Conservation (phyloP, 2,797 vertebrate genomes). For the Catharus ustulatus region DNA sequence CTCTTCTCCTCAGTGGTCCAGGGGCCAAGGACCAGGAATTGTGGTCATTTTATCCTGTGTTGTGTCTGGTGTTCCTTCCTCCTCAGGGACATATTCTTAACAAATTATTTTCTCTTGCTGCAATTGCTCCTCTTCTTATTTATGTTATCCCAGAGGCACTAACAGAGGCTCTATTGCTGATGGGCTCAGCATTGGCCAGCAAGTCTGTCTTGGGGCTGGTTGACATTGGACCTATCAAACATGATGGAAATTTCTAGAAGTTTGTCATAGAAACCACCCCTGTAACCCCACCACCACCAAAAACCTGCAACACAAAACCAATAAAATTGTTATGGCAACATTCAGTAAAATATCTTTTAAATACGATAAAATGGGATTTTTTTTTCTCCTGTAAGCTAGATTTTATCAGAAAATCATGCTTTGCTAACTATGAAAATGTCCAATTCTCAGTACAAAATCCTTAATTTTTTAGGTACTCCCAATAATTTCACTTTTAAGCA, state of each 20-base stretch:
- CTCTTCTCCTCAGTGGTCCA: neutral
- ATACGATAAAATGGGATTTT: neutral
- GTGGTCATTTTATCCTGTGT: neutral
- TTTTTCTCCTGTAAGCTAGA: neutral
- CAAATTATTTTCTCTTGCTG: neutral
- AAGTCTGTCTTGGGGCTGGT: neutral
- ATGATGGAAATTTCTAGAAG: neutral
- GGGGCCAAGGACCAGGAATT: rapidly evolving
- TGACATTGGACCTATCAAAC: neutral
- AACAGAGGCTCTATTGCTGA: neutral
- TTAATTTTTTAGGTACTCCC: neutral
- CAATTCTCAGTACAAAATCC: neutral
- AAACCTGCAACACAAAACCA: neutral
- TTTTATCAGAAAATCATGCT: neutral
- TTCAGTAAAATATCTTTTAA: neutral
- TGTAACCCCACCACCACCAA: neutral
- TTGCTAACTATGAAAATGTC: neutral
- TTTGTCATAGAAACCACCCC: neutral
- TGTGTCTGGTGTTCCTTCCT: neutral
- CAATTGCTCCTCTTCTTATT: neutral
- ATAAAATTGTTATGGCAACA: neutral
- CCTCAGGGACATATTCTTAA: too few relatives aligned
- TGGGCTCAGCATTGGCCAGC: neutral
- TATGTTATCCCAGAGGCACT: neutral
- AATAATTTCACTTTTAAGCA: neutral